These are phyloP conservation scores for Ormia ochracea DNA, from an alignment of 2,888 invertebrate genomes.

Conservation along the genomic window DNA sequence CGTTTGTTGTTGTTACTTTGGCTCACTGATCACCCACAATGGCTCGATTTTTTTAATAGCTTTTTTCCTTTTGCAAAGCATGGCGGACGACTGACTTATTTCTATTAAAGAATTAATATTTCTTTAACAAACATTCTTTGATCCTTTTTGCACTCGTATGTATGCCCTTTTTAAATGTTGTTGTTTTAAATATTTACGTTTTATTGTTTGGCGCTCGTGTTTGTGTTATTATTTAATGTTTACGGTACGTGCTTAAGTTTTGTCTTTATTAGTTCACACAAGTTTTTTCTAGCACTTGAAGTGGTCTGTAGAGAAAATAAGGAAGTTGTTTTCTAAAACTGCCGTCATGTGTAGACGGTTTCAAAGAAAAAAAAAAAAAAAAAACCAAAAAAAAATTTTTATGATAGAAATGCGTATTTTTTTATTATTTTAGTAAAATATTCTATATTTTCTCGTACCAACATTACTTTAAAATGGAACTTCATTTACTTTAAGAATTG, in stretches of 20 bases:
- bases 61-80: not conserved
- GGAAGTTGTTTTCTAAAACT: constrained; percentile 42
- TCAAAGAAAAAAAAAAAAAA: too few relatives aligned
- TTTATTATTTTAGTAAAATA: too few relatives aligned
- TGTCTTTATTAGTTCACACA: constrained; percentile 44
- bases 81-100: constrained; percentile 12
- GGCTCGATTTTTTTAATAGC: not conserved
- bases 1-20: constrained; percentile 34
- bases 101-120: constrained; percentile 34
- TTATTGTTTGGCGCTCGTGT: not conserved
- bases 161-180: not conserved
- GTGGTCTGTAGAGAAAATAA: constrained; percentile 42
- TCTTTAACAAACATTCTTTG: constrained; percentile 23
- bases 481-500: not conserved
- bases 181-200: not conserved
- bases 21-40: constrained; percentile 33
- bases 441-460: too few relatives aligned
- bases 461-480: too few relatives aligned
- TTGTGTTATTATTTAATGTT: constrained; percentile 30
- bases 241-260: constrained; percentile 56
- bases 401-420: too few relatives aligned
- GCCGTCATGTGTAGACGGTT: not conserved
- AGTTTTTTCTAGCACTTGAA: constrained; percentile 33
- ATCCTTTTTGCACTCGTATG: constrained; percentile 4
- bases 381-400: too few relatives aligned